Percentiles rank a stretch among this genome's conserved stretches.
These are phyloP conservation scores for Phataginus tricuspis DNA, from an alignment of 2,797 vertebrate species.

Conservation along the genomic window DNA sequence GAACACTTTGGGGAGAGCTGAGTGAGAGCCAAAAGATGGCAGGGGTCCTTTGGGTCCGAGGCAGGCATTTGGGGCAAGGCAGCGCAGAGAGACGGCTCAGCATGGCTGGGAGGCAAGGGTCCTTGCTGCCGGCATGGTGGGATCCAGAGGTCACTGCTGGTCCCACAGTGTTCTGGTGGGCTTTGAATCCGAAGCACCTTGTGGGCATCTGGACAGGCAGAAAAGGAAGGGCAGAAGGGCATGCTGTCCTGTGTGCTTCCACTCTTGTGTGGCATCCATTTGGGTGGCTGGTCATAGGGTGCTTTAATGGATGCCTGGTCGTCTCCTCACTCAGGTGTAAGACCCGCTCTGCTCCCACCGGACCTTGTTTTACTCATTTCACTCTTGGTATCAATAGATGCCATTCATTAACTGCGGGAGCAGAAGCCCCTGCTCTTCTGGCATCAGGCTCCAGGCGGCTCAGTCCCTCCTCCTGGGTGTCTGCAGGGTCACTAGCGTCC, in stretches of 20 bases:
- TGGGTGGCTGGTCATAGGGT: neutral
- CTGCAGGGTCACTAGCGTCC: neutral
- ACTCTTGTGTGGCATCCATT: neutral
- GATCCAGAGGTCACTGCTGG: neutral
- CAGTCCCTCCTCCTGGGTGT: neutral
- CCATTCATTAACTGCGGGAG: neutral
- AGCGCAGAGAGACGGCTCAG: too few species aligned
- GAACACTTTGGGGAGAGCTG: neutral
- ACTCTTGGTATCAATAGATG: neutral
- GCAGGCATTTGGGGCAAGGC: neutral
- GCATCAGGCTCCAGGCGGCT: neutral
- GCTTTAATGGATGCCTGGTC: neutral
- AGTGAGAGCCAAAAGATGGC: neutral
- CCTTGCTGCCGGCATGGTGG: too few species aligned
- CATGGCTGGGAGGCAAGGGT: neutral
- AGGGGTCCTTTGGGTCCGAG: neutral
- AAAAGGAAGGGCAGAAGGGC: neutral
- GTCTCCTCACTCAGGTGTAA: neutral
- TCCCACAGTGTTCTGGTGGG: neutral
- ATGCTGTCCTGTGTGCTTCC: neutral
- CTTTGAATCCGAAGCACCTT: neutral
- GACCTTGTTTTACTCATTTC: neutral
- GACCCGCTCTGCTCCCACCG: accelerated
- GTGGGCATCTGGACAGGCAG: neutral
- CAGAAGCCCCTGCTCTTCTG: neutral